Percentiles rank a stretch among this genome's conserved stretches.
phyloP scores from a whole-genome alignment of 2,888 invertebrate genomes.

The Tachina lurida region DNA sequence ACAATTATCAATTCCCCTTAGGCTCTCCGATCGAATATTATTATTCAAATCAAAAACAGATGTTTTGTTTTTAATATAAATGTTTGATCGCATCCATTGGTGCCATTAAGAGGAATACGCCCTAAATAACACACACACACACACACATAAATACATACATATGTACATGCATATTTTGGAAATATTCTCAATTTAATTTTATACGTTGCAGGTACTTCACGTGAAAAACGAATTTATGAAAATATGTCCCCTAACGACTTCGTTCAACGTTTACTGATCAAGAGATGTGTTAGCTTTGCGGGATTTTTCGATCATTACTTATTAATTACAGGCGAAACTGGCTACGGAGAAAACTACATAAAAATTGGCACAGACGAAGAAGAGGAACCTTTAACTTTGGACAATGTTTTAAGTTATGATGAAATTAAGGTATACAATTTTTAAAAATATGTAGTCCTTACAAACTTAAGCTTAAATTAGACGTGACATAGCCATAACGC shows the following conservation, averaged over 20 bases:
- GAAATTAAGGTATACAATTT: conserved; percentile 83
- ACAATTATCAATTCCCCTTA: too few species aligned
- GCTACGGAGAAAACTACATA: conserved; percentile 82
- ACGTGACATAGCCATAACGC: too few species aligned
- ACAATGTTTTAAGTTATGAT: conserved; percentile 84
- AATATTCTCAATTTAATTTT: background rate
- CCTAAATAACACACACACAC: too few species aligned
- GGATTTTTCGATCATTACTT: conserved; percentile 79
- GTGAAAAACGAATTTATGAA: conserved; percentile 78
- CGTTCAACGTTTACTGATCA: conserved; percentile 83
- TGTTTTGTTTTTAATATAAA: too few species aligned
- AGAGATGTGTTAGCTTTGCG: conserved; percentile 83
- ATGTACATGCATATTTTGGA: background rate
- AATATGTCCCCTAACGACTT: conserved; percentile 82
- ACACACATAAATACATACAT: too few species aligned
- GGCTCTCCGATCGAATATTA: too few species aligned
- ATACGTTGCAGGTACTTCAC: conserved; percentile 8
- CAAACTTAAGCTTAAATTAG: too few species aligned
- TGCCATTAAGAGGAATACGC: too few species aligned
- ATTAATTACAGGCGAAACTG: conserved; percentile 79
- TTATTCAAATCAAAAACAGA: too few species aligned
- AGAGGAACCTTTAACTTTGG: conserved; percentile 81
- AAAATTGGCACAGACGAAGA: conserved; percentile 83
- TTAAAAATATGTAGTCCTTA: too few species aligned
- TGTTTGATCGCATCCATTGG: too few species aligned